Percentiles rank a stretch among this genome's conserved stretches.
Conservation (phyloP, 2,797 vertebrate species). For the Leptodactylus fallax region DNA sequence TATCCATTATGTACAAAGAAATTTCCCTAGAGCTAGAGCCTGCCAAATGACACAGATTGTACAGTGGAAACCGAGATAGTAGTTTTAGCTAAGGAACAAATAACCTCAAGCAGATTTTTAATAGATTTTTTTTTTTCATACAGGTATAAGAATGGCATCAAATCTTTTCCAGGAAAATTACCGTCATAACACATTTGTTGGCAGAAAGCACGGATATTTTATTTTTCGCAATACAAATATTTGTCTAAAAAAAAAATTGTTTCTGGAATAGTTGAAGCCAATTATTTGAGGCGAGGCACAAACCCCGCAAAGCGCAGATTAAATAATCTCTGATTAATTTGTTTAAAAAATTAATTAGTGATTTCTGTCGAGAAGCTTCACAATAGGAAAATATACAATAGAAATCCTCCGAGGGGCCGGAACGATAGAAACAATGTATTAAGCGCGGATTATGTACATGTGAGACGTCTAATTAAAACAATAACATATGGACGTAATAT, state of each 20-base stretch:
- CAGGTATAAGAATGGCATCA: background rate
- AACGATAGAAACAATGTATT: conserved; percentile 44
- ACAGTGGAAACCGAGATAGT: conserved; percentile 48
- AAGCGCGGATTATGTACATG: conserved; percentile 42
- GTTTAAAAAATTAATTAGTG: conserved; percentile 58
- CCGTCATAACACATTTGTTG: background rate
- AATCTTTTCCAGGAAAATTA: conserved; percentile 19
- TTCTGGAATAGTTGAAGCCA: conserved; percentile 14
- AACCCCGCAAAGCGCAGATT: conserved; percentile 9
- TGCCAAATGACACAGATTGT: conserved; percentile 59
- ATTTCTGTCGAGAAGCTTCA: conserved; percentile 51
- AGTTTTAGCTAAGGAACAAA: conserved; percentile 34
- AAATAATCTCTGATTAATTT: conserved; percentile 59
- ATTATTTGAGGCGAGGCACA: conserved; percentile 32
- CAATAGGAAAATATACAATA: conserved; percentile 54
- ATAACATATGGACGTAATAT: conserved; percentile 59
- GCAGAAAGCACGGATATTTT: background rate
- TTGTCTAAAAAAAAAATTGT: conserved; percentile 26
- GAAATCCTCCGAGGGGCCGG: conserved; percentile 47
- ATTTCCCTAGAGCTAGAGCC: conserved; percentile 46
- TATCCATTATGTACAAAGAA: conserved; percentile 56
- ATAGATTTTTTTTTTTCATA: conserved; percentile 11
- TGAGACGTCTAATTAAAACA: conserved; percentile 51
- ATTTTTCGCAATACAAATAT: conserved; percentile 12
- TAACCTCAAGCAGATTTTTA: conserved; percentile 44